Percentiles rank a stretch among this genome's conserved stretches.
Conservation (phyloP, 2,888 invertebrate genomes). For the Adineta ricciae region DNA sequence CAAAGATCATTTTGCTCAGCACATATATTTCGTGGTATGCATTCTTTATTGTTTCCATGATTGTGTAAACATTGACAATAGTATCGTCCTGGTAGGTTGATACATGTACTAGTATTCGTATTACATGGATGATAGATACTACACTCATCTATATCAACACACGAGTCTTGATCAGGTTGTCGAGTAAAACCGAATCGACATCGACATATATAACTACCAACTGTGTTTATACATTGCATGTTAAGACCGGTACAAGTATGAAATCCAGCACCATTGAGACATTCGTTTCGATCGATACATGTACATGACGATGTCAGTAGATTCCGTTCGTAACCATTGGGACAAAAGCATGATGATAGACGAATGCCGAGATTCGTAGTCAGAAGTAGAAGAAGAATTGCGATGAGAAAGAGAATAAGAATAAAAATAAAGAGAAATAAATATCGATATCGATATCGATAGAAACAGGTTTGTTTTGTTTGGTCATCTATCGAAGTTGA, state of each 20-base stretch:
- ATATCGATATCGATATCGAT: background rate
- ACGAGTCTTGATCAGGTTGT: background rate
- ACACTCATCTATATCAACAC: constrained; percentile 11
- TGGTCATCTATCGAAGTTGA: background rate
- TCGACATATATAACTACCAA: constrained; percentile 21
- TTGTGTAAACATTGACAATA: background rate
- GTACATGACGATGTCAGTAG: background rate
- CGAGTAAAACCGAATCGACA: background rate
- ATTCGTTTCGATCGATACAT: constrained; percentile 11
- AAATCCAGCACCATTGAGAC: background rate
- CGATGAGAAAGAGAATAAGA: background rate
- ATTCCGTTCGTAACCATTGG: background rate
- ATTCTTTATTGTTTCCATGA: background rate
- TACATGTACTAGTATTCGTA: background rate
- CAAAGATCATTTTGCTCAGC: background rate
- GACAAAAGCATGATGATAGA: background rate
- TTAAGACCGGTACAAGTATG: background rate
- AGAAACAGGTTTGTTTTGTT: background rate
- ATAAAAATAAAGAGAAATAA: background rate
- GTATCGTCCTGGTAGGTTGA: constrained; percentile 4
- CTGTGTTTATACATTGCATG: constrained; percentile 5
- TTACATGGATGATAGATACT: background rate
- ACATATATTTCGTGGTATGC: constrained; percentile 2
- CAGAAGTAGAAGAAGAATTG: background rate
- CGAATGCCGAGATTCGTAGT: background rate